phyloP scores from a whole-genome alignment of 2,797 vertebrate species.

The Brachyalestes nurse region DNA sequence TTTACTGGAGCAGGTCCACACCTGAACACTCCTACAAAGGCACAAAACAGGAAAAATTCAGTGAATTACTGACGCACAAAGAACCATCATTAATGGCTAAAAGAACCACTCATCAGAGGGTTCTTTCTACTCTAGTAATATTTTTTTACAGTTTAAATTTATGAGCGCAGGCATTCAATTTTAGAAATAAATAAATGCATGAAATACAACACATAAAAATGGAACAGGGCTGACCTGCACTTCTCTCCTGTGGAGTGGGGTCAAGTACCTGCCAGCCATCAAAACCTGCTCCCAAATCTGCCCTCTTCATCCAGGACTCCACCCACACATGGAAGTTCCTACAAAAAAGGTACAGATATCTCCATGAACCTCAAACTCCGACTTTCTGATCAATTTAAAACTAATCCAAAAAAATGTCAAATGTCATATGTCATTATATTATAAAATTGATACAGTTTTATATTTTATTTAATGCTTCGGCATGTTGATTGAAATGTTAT shows the following conservation, averaged over 20 bases:
- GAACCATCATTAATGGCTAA: neutral
- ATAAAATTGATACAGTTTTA: no score
- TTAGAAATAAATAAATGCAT: neutral
- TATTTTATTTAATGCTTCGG: no score
- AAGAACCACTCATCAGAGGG: neutral
- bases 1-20: conserved; percentile 89
- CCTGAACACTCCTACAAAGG: conserved; percentile 82
- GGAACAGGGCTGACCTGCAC: conserved; percentile 76
- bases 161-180: no score
- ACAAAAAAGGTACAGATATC: conserved; percentile 4
- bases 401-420: no score
- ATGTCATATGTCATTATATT: no score
- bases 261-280: conserved; percentile 94
- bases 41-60: neutral
- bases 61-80: no score
- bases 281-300: conserved; percentile 81
- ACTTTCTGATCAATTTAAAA: neutral
- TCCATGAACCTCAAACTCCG: neutral
- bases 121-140: neutral
- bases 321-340: conserved; percentile 98
- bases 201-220: neutral
- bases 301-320: conserved; percentile 92
- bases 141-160: no score
- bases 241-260: conserved; percentile 90
- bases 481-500: no score